Evolutionary conservation across 2,888 invertebrate genomes (phyloP).

Genomic region (Polydesmus complanatus): DNA sequence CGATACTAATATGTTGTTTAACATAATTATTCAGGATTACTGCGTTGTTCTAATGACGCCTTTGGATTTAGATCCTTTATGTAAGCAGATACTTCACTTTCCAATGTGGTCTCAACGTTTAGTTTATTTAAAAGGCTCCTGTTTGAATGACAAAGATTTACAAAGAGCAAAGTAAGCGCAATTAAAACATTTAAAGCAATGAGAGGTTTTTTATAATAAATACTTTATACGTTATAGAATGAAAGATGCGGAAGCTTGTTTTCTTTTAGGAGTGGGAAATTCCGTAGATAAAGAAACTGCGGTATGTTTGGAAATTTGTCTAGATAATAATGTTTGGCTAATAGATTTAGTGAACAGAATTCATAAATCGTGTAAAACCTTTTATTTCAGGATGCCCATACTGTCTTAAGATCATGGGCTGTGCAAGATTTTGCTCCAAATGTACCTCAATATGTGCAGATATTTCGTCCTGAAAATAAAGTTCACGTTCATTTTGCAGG

Average conservation of each 20-base stretch:
- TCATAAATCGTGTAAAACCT: background rate
- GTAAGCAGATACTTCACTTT: conserved; percentile 89
- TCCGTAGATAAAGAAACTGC: conserved; percentile 92
- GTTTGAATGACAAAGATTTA: conserved; percentile 87
- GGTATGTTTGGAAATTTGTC: conserved; percentile 33
- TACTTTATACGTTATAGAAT: conserved; percentile 43
- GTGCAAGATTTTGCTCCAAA: conserved; percentile 95
- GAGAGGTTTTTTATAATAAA: background rate
- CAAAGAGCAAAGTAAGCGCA: conserved; percentile 53
- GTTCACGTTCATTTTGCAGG: conserved; percentile 92
- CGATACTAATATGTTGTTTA: no score
- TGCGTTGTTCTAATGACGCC: conserved; percentile 91
- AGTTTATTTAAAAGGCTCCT: conserved; percentile 92
- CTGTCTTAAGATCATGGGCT: conserved; percentile 80
- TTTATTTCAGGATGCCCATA: conserved; percentile 50
- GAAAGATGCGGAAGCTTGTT: conserved; percentile 96
- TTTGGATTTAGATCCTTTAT: conserved; percentile 92
- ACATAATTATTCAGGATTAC: conserved; percentile 80
- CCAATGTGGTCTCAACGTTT: conserved; percentile 96
- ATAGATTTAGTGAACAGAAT: background rate
- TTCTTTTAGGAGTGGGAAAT: conserved; percentile 87
- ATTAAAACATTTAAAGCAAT: no score
- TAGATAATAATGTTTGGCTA: background rate
- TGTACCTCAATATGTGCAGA: conserved; percentile 95
- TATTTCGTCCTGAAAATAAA: conserved; percentile 95